Conservation (phyloP, 2,113 vertebrate genomes). For the Alouatta palliata region DNA sequence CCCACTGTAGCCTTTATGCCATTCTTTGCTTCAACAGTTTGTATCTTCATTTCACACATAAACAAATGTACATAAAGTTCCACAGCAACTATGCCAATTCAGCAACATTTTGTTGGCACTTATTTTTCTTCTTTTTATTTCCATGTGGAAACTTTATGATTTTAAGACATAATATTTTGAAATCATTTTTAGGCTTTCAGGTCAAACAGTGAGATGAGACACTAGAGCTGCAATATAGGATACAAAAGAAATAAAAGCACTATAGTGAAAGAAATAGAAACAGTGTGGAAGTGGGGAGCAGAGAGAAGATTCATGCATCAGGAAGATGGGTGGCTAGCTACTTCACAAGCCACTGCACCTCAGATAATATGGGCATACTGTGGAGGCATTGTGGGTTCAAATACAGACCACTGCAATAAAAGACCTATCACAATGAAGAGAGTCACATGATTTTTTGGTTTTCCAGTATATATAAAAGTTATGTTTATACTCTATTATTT, state of each 20-base stretch:
- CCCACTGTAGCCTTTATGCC: slow-evolving; percentile 53
- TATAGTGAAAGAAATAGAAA: fast-evolving
- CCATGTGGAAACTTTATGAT: neutral
- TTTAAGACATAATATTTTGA: neutral
- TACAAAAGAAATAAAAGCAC: fast-evolving
- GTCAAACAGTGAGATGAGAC: neutral
- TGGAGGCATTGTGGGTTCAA: neutral
- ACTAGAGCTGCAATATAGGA: fast-evolving
- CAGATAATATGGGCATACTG: too few relatives aligned
- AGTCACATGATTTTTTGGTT: neutral
- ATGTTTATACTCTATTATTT: neutral
- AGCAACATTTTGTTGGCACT: slow-evolving; percentile 37
- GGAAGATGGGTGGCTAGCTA: fast-evolving
- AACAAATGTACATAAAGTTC: slow-evolving; percentile 50
- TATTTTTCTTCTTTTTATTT: slow-evolving; percentile 17
- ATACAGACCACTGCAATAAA: neutral
- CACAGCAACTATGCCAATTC: slow-evolving; percentile 21
- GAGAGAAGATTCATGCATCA: too few relatives aligned
- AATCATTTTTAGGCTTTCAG: neutral
- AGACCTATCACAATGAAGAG: neutral
- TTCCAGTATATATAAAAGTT: neutral
- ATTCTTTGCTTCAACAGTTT: slow-evolving; percentile 70
- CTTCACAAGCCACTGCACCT: neutral
- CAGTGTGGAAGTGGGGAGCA: fast-evolving
- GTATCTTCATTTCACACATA: slow-evolving; percentile 58